Evolutionary conservation across 2,888 invertebrate species (phyloP).

Genomic region (Odontocerum albicorne): DNA sequence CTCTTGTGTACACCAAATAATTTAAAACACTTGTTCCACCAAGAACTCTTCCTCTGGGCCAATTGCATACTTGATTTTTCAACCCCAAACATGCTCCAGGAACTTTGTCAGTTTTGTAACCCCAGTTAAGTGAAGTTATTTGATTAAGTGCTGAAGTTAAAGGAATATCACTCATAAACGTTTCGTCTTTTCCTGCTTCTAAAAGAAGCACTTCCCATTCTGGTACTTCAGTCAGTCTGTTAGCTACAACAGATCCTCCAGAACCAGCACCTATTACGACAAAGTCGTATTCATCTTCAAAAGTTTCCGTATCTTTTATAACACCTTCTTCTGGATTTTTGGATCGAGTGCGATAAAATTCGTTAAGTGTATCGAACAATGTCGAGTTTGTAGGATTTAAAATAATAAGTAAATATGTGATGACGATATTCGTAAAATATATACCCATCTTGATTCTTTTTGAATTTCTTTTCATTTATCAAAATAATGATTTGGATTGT

Average conservation of each 20-base stretch:
- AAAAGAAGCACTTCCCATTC: slow-evolving; percentile 70
- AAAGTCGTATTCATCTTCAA: slow-evolving; percentile 50
- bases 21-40: slow-evolving; percentile 76
- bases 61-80: slow-evolving; percentile 58
- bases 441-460: too few relatives aligned
- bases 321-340: slow-evolving; percentile 47
- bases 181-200: slow-evolving; percentile 80
- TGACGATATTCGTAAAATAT: too few relatives aligned
- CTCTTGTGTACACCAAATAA: slow-evolving; percentile 77
- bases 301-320: slow-evolving; percentile 49
- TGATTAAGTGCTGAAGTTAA: slow-evolving; percentile 67
- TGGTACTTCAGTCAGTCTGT: slow-evolving; percentile 71
- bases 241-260: slow-evolving; percentile 76
- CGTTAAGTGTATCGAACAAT: slow-evolving; percentile 16
- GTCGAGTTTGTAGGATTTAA: slow-evolving; percentile 1
- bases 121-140: slow-evolving; percentile 69
- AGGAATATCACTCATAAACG: slow-evolving; percentile 74
- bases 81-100: slow-evolving; percentile 53
- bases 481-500: too few relatives aligned
- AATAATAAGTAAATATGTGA: too few relatives aligned
- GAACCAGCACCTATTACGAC: slow-evolving; percentile 56
- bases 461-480: too few relatives aligned
- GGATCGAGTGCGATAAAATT: slow-evolving; percentile 15
- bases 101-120: slow-evolving; percentile 67
- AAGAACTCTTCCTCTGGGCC: slow-evolving; percentile 70